phyloP scores from a whole-genome alignment of 2,797 vertebrate species.

The Esox masquinongy region DNA sequence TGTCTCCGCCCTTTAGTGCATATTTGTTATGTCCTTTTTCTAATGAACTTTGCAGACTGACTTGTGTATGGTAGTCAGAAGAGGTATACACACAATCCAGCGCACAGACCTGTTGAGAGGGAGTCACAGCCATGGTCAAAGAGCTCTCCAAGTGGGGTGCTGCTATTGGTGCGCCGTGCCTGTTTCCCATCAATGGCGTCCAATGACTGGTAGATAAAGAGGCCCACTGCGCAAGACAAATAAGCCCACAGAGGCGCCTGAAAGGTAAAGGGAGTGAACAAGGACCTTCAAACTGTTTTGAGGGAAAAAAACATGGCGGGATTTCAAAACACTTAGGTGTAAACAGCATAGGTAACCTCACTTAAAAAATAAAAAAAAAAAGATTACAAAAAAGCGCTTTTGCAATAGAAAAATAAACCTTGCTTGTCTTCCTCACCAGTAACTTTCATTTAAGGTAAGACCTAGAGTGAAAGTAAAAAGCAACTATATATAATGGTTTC shows the following conservation, averaged over 20 bases:
- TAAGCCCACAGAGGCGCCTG: constrained; percentile 87
- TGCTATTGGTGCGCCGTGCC: constrained; percentile 86
- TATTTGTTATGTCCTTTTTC: neutral
- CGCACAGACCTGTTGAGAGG: constrained; percentile 81
- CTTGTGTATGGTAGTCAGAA: neutral
- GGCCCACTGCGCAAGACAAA: constrained; percentile 82
- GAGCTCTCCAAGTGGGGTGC: constrained; percentile 84
- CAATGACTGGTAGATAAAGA: constrained; percentile 89
- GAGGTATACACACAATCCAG: neutral
- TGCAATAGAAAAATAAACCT: too few species aligned
- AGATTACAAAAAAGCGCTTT: too few species aligned
- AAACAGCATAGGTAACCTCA: too few species aligned
- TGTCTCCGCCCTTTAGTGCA: neutral
- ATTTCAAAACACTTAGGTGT: too few species aligned
- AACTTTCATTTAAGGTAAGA: too few species aligned
- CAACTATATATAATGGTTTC: too few species aligned
- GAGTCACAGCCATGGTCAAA: constrained; percentile 91
- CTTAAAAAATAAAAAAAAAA: too few species aligned
- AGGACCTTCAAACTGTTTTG: too few species aligned
- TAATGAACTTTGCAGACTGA: neutral
- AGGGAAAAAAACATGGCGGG: too few species aligned
- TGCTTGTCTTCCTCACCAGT: too few species aligned
- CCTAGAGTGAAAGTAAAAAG: too few species aligned
- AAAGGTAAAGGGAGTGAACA: constrained; percentile 3
- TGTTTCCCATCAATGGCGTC: constrained; percentile 90